Evolutionary conservation across 1,140 invertebrate genomes (phyloP), one percentile per base, ranked within the genome.

Genomic region (Ceratina australensis): DNA sequence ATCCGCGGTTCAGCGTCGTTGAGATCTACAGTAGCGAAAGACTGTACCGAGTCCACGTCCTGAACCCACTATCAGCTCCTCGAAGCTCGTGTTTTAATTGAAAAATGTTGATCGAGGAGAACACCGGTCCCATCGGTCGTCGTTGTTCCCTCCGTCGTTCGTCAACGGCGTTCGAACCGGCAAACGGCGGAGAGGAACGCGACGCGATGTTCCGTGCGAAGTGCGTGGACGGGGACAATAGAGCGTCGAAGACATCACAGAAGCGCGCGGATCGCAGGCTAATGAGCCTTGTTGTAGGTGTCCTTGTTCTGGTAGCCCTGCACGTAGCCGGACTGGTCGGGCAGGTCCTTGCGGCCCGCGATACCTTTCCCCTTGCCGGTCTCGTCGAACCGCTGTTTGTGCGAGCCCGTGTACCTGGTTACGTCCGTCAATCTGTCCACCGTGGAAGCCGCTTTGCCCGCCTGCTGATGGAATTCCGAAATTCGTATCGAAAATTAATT

Each of bases 381-480:
- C 60, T 96, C 95, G 90, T 98, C 97, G 88, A 98, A 98, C 47
- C 97, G 94, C 82, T 97, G 95, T 88, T 96, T 98, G 90, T 98
- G 97, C 0, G 97, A 97, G 10, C 97, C 97, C 0, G 97, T 98
- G 91, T 98, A 98, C 89, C 97, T 98, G 73, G 94, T 96, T 5
- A 96, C 95, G 88, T 98, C 97, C 12, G 98, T 99, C 80, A 99
- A 89, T 69, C 97, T 93, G 73, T 97, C 96, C 2, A 98, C 96
- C 5, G 97, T 94, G 4, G 95, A 94, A 0, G 95, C 94, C 42
- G 93, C 92, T 24, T 95, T 95, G 78, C 95, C 95, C 33, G 93
- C 92, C 90, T 95, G 90, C 28, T 2, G 92, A 76, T 82, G 3
- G 3, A 52, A 52, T 52, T 52, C 12, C 3, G 1, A 52, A 33